Conservation (phyloP, 2,113 vertebrate species). For the Mustela lutreola region DNA sequence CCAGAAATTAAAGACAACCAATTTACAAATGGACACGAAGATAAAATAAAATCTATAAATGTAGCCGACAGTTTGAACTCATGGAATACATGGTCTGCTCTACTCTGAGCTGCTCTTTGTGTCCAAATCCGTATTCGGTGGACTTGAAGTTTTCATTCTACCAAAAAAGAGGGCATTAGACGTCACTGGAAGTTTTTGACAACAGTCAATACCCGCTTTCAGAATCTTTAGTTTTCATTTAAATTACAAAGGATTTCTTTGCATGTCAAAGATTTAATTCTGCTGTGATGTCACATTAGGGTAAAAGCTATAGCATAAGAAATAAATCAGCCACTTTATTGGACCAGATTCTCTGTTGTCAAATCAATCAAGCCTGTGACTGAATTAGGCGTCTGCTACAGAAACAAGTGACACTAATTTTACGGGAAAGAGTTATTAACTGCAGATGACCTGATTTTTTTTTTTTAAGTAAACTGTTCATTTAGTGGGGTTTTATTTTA, state of each 20-base stretch:
- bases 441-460: constrained; percentile 71
- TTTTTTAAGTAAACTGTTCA: constrained; percentile 66
- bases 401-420: constrained; percentile 82
- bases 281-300: constrained; percentile 67
- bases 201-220: neutral
- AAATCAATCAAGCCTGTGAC: constrained; percentile 80
- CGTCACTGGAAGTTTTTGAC: constrained; percentile 45
- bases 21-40: constrained; percentile 28
- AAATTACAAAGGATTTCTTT: constrained; percentile 71
- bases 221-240: constrained; percentile 69
- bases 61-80: neutral
- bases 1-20: constrained; percentile 40
- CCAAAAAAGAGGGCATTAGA: neutral
- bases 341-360: constrained; percentile 79
- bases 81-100: neutral
- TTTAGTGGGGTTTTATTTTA: constrained; percentile 72
- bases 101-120: neutral
- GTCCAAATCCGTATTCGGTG: neutral
- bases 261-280: constrained; percentile 67
- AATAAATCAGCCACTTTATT: constrained; percentile 81
- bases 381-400: constrained; percentile 81
- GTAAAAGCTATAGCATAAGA: constrained; percentile 76
- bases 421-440: constrained; percentile 77
- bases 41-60: neutral
- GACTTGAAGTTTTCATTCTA: neutral